phyloP scores from a whole-genome alignment of 2,113 vertebrate genomes.

The Pseudorasbora parva region DNA sequence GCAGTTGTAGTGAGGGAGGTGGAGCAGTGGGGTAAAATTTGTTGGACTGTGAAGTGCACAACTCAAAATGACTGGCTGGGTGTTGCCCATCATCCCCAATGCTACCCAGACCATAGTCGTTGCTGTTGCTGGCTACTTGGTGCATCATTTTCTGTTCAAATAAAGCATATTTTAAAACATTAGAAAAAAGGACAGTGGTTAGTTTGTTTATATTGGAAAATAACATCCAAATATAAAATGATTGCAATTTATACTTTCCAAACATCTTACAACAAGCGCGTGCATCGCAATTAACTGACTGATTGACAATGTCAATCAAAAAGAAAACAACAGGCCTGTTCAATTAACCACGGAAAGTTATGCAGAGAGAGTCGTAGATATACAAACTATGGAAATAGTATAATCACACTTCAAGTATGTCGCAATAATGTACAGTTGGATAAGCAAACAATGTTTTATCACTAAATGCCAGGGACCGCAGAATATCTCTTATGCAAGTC shows the following conservation, averaged over 20 bases:
- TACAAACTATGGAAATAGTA: not conserved
- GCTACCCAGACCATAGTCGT: conserved; percentile 89
- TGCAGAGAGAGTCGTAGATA: not conserved
- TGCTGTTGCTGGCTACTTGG: conserved; percentile 87
- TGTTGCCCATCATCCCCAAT: conserved; percentile 89
- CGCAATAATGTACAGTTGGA: not conserved
- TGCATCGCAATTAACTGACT: not conserved
- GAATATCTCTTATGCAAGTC: not conserved
- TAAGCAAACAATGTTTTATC: not conserved
- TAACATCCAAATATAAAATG: not conserved
- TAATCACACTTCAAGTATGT: not conserved
- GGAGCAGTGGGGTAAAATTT: conserved; percentile 87
- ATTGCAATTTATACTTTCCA: not conserved
- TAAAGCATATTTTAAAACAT: conserved; percentile 52
- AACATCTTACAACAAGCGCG: not conserved
- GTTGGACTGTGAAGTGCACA: conserved; percentile 87
- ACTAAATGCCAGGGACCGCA: not conserved
- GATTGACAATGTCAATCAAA: conserved; percentile 27
- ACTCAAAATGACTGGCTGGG: conserved; percentile 87
- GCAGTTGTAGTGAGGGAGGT: conserved; percentile 80
- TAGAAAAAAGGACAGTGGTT: not conserved
- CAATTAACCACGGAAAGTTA: conserved; percentile 9
- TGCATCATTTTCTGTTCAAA: conserved; percentile 94
- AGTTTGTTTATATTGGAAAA: not conserved
- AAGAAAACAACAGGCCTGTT: conserved; percentile 33